Base-by-base conservation (phyloP, 2,113 vertebrate species). In the Gavialis gangeticus region DNA sequence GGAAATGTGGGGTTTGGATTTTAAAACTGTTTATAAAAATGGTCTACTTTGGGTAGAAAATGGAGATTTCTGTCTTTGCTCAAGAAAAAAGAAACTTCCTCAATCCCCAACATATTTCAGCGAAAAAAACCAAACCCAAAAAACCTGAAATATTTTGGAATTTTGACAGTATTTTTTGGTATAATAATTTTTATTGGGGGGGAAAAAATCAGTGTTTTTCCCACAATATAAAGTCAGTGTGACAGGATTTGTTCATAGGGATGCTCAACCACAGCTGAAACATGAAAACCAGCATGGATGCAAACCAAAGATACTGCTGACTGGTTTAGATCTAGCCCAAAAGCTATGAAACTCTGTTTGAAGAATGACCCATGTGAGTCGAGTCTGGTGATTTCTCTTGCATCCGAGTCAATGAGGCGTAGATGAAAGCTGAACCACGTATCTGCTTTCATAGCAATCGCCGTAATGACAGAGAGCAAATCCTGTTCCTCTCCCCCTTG, bases 201-300 rank as follows among this genome's bases (percentile, higher is more conserved):
- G 46, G 46, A 9, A 8, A 46, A 71, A 71, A 37, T 13, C 21
- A 71, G 24, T 12, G 14, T 37, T 37, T 71, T 71, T 34, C 37
- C 30, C 34, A 14, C 11, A 19, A 71, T 18, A 71, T 3, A 71
- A 37, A 37, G 11, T 21, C 34, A 37, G 22, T 71, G 34, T 71
- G 37, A 24, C 30, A 10, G 25, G 5, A 46, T 87, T n/a, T 82
- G 1, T 62, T 94, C 9, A 2, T 14, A 81, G 82, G 21, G 4
- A 55, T 91, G 85, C 28, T 10, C 54, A 64, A 85, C 25, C 63
- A 79, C 1, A 17, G 11, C 55, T 81, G 63, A 85, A 60, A 60
- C 91, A 75, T 92, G 66, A 80, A 91, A 84, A 80, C 79, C 84
- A 58, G 92, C 55, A 75, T 91, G 75, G 21, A 37, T 34, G 10